Evolutionary conservation across 2,797 vertebrate species (phyloP).

Genomic region (Myripristis jacobus): DNA sequence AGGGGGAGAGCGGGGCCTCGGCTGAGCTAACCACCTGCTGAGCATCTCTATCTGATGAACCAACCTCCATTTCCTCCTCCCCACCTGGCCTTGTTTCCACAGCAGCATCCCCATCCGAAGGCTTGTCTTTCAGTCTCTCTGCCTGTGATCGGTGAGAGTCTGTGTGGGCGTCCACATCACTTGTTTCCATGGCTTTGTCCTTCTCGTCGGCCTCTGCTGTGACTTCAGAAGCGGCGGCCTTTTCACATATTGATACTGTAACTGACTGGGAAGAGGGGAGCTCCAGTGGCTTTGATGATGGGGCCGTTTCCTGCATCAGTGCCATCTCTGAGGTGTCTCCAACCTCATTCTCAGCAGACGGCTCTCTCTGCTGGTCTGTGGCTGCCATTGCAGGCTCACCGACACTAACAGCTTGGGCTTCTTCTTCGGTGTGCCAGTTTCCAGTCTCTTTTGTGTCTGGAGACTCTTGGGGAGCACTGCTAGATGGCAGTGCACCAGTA

Average conservation of each 20-base stretch:
- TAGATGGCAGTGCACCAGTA: background rate
- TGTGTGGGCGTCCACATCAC: conserved; percentile 3
- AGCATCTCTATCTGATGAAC: conserved; percentile 13
- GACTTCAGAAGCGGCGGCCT: conserved; percentile 15
- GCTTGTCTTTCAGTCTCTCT: conserved; percentile 6
- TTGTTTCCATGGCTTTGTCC: conserved; percentile 24
- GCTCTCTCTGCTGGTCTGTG: conserved; percentile 75
- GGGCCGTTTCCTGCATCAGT: conserved; percentile 60
- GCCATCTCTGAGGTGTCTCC: conserved; percentile 46
- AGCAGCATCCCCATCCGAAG: conserved; percentile 11
- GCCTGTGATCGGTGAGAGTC: background rate
- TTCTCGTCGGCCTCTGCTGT: conserved; percentile 32
- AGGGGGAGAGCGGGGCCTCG: background rate
- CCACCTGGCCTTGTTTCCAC: conserved; percentile 29
- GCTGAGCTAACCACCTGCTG: conserved; percentile 52
- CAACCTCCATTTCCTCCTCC: conserved; percentile 57
- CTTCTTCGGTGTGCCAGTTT: conserved; percentile 2
- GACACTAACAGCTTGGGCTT: background rate
- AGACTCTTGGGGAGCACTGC: background rate
- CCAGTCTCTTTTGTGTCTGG: background rate
- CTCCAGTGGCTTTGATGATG: conserved; percentile 36
- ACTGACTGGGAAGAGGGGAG: conserved; percentile 31
- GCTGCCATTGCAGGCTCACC: conserved; percentile 54
- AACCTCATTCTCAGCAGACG: conserved; percentile 38
- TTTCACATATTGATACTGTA: conserved; percentile 39